Base-by-base conservation (phyloP, 2,888 invertebrate genomes). In the Ypsolopha sequella region DNA sequence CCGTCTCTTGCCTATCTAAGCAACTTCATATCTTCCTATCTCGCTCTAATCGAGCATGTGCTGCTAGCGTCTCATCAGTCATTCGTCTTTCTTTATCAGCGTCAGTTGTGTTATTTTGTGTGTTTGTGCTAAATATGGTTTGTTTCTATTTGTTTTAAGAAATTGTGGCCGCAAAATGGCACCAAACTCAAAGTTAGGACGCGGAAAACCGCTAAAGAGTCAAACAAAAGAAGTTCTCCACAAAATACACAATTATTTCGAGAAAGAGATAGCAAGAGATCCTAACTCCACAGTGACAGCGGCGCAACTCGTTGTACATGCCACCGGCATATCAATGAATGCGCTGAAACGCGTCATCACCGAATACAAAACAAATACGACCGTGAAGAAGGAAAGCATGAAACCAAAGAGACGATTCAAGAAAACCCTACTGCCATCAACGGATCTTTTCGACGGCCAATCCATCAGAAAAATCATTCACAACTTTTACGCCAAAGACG, bases 181-280 rank as follows among this genome's bases (percentile, higher is more conserved):
- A 14, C 65, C 65, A 46, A 56, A 58, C 14, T 62, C 65, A 14
- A 66, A 63, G 41, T 51, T 64, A 33, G 64, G 65, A n/a, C 59
- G 66, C 24, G 65, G 64, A 7, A 65, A 64, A 50, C 63, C 64
- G 2, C 57, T 66, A 38, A 65, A 65, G 43, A 63, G 60, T 50
- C 66, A 66, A 57, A 66, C 64, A 6, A 66, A 66, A 54, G 64
- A 65, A 57, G 58, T 65, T 6, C 53, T 65, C 48, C 60, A 63
- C 50, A 66, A 64, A 52, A 60, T 64, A 43, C 62, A 63, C 50
- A 59, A 58, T 55, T 66, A 65, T 55, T 65, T 66, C 54, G 63
- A 65, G 53, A 56, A 58, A 1, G 63, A 66, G 52, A 66, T 65
- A 51, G 62, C 59, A 47, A 56, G 64, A 52, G 66, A 65, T 51